Conservation (phyloP, 2,113 vertebrate species). For the Melozone crissalis region DNA sequence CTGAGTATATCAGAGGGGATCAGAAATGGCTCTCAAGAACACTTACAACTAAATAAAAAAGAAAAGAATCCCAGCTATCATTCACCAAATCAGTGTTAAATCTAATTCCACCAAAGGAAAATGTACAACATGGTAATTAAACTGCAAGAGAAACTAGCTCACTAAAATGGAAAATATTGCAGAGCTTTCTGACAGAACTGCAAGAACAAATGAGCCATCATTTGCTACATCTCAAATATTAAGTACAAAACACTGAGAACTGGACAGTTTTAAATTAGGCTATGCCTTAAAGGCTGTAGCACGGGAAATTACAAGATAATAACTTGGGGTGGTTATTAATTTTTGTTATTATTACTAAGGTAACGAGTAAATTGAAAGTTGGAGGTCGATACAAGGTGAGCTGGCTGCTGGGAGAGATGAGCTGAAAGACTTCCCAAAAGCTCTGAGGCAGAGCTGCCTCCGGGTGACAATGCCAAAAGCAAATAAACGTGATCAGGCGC, state of each 20-base stretch:
- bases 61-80: not conserved
- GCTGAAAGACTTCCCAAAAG: not conserved
- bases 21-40: not conserved
- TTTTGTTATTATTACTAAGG: not conserved
- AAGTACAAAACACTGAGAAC: not conserved
- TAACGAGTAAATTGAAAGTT: not conserved
- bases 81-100: not conserved
- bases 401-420: not conserved
- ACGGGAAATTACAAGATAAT: not conserved
- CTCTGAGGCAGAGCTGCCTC: not conserved
- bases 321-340: not conserved
- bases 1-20: not conserved
- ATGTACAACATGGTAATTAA: not conserved
- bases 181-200: not conserved
- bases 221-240: not conserved
- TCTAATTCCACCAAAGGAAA: not conserved
- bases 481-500: fast-evolving
- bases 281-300: not conserved
- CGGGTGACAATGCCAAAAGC: not conserved
- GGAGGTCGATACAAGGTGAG: not conserved
- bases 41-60: not conserved
- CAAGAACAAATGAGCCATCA: not conserved
- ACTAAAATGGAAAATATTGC: not conserved
- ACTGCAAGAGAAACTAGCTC: not conserved
- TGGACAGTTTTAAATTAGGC: not conserved